phyloP scores from a whole-genome alignment of 2,888 invertebrate species.

The Archips crataeganus region DNA sequence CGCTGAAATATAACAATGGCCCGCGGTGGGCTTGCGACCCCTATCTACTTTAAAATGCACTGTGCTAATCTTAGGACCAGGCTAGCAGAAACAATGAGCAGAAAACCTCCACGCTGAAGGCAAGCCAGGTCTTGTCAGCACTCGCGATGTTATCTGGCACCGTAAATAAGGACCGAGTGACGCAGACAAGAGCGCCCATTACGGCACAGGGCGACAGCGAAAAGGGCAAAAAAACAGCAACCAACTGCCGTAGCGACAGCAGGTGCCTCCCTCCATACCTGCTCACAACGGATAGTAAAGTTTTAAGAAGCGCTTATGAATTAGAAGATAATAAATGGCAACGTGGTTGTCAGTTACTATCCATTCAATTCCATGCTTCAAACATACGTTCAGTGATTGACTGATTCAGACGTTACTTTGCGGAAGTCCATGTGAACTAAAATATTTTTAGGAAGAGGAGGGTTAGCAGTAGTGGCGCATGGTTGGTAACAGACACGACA shows the following conservation, averaged over 20 bases:
- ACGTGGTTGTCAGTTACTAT: neutral
- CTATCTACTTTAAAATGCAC: neutral
- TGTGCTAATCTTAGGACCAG: neutral
- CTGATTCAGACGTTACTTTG: no score
- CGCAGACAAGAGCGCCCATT: constrained; percentile 77
- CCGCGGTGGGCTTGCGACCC: neutral
- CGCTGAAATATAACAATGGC: neutral
- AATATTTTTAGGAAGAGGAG: no score
- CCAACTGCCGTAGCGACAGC: constrained; percentile 41
- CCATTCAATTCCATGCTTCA: neutral
- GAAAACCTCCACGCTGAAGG: constrained; percentile 2
- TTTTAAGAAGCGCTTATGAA: neutral
- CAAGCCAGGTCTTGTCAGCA: constrained; percentile 34
- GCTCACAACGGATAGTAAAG: neutral
- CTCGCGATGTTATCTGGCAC: constrained; percentile 68
- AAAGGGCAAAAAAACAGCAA: constrained; percentile 50
- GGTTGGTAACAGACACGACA: no score
- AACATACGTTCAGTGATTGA: no score
- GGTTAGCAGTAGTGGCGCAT: no score
- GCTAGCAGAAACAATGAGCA: constrained; percentile 8
- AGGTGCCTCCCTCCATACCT: neutral
- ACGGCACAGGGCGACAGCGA: constrained; percentile 47
- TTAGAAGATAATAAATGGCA: neutral
- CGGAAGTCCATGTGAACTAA: no score
- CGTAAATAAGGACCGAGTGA: constrained; percentile 71